Evolutionary conservation across 2,113 vertebrate species (phyloP), one percentile per base, ranked within the genome.

Genomic region (Eidolon helvum): DNA sequence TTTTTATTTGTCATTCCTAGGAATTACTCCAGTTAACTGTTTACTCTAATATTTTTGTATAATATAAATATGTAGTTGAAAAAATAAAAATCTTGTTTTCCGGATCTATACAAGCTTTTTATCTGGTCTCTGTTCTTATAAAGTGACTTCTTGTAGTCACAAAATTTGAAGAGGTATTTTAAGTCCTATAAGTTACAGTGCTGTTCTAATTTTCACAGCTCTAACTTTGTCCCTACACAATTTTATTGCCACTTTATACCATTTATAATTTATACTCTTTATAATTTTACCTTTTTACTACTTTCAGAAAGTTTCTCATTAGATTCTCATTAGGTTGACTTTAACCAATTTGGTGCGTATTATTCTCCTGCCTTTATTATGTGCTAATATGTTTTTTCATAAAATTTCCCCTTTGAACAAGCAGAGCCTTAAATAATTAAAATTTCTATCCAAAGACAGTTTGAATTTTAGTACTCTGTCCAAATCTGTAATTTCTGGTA

Each of bases 251-350:
- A 90, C 7, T 50, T 90, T 75, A 84, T 68, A 75, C 24, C 33
- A 30, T 89, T 50, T 79, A 43, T 55, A 74, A 53, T 50, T 53
- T 50, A 18, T 50, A 5, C 7, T 59, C 3, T 61, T 59, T 59
- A 68, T 80, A 80, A 74, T 66, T 80, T 50, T 53, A 91, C 35
- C 14, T 85, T 43, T 40, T 91, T 77, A 38, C 33, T 85, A 40
- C 40, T 85, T 87, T 85, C 14, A 85, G 79, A 83, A 90, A 75
- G 26, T 77, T 85, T 78, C 33, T 90, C 61, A 30, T 75, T 94
- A 45, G 38, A 5, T 84, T 16, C 7, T 75, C 19, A 38, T 4
- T 50, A 50, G 50, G 59, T 53, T 65, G 82, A 79, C 53, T 84
- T 65, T 71, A 71, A 79, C 18, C 38, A 78, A 38, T 21, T 71